phyloP scores from a whole-genome alignment of 2,113 vertebrate species.

The Pan paniscus region DNA sequence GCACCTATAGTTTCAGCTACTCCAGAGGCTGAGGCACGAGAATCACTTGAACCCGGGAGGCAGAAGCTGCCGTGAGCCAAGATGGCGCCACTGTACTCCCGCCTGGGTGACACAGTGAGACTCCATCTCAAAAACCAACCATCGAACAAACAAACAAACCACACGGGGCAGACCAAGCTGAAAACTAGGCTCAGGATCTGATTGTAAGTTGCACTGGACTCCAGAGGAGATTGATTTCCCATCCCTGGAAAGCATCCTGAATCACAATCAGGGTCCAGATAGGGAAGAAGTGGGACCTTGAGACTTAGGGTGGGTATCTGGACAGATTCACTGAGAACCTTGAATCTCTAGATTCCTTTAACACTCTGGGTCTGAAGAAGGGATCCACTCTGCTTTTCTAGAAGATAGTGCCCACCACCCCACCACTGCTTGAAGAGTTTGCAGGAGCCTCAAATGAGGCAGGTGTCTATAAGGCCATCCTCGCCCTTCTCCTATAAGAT shows the following conservation, averaged over 20 bases:
- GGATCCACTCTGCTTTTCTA: neutral
- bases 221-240: neutral
- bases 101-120: too few relatives aligned
- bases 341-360: neutral
- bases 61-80: too few relatives aligned
- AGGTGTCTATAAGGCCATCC: neutral
- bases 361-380: neutral
- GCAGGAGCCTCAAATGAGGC: neutral
- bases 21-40: too few relatives aligned
- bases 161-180: neutral
- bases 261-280: neutral
- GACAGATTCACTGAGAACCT: too few relatives aligned
- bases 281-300: neutral
- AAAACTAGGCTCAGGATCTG: neutral
- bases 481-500: neutral
- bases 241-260: neutral
- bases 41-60: too few relatives aligned
- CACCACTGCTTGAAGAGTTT: neutral
- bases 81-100: too few relatives aligned
- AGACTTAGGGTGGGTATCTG: neutral
- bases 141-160: neutral
- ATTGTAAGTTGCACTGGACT: neutral
- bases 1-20: too few relatives aligned
- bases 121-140: too few relatives aligned
- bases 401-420: neutral